A percentile compares a stretch with the other conserved stretches of the same genome.
Conservation (phyloP, 2,888 invertebrate species). For the Dicroscelio sp. region DNA sequence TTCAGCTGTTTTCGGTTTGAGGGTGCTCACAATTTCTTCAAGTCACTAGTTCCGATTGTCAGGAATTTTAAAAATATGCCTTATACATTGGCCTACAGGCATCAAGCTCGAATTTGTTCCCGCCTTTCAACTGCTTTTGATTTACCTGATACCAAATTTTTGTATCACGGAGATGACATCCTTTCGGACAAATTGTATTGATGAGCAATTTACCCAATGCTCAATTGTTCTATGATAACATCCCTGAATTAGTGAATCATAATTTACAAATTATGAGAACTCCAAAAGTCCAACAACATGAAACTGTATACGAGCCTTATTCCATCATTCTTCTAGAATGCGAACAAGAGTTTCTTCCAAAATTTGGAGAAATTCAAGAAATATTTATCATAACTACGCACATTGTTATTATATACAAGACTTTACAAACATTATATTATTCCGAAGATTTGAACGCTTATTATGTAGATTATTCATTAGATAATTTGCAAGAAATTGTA, state of each 20-base stretch:
- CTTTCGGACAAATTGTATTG: slow-evolving; percentile 59
- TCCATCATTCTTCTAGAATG: slow-evolving; percentile 62
- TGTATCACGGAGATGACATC: slow-evolving; percentile 72
- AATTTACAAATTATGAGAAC: slow-evolving; percentile 45
- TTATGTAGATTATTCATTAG: neutral
- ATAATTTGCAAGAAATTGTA: neutral
- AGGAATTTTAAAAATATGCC: slow-evolving; percentile 75
- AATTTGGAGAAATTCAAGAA: slow-evolving; percentile 67
- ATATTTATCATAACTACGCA: slow-evolving; percentile 44
- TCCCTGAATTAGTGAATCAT: slow-evolving; percentile 4
- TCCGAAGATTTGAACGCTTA: slow-evolving; percentile 66
- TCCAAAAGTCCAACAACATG: slow-evolving; percentile 37
- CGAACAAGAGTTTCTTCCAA: slow-evolving; percentile 53
- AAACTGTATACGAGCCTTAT: slow-evolving; percentile 47
- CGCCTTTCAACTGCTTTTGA: neutral
- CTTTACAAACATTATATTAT: slow-evolving; percentile 57
- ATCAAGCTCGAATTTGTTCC: slow-evolving; percentile 62
- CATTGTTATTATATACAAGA: slow-evolving; percentile 45
- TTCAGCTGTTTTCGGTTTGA: slow-evolving; percentile 2
- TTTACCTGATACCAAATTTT: slow-evolving; percentile 52
- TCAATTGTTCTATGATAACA: slow-evolving; percentile 20
- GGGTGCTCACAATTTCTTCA: slow-evolving; percentile 53
- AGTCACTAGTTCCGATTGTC: slow-evolving; percentile 69
- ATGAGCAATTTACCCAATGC: slow-evolving; percentile 52
- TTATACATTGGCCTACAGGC: slow-evolving; percentile 57